phyloP scores from a whole-genome alignment of 2,797 vertebrate genomes.

The Pteronotus mesoamericanus region DNA sequence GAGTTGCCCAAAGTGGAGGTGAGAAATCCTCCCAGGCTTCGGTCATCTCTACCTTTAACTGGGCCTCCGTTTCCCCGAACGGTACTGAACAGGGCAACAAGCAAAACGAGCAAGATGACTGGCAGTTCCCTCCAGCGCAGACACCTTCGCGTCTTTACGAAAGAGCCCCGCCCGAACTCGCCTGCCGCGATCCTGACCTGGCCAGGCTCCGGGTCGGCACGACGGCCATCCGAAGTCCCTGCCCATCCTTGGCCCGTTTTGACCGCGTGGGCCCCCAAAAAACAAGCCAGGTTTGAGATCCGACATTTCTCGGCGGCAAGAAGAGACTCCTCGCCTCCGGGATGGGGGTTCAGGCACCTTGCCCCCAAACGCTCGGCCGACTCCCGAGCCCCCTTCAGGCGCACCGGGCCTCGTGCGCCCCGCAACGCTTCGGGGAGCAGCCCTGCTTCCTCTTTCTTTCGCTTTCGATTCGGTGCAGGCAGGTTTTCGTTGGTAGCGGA shows the following conservation, averaged over 20 bases:
- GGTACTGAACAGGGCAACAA: neutral
- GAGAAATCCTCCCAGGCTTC: neutral
- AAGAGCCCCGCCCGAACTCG: neutral
- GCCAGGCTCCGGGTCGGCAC: neutral
- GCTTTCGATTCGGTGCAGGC: conserved; percentile 65
- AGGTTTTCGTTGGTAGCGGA: conserved; percentile 38
- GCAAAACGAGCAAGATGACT: neutral
- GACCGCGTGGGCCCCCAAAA: neutral
- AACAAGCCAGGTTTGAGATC: neutral
- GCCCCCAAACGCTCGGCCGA: accelerated
- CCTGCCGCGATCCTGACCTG: neutral
- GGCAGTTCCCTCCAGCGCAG: accelerated
- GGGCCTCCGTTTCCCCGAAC: neutral
- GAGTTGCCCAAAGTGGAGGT: neutral
- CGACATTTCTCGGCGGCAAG: neutral
- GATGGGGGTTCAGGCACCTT: accelerated
- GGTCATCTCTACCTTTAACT: neutral
- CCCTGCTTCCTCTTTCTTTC: conserved; percentile 43
- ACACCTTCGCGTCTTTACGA: neutral
- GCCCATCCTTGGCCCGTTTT: neutral
- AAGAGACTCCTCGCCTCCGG: neutral
- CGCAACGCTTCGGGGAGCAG: neutral
- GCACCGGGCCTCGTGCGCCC: neutral
- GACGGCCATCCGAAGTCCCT: neutral
- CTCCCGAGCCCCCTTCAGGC: accelerated